Base-by-base conservation (phyloP, 2,113 vertebrate species). In the Pygoscelis adeliae region DNA sequence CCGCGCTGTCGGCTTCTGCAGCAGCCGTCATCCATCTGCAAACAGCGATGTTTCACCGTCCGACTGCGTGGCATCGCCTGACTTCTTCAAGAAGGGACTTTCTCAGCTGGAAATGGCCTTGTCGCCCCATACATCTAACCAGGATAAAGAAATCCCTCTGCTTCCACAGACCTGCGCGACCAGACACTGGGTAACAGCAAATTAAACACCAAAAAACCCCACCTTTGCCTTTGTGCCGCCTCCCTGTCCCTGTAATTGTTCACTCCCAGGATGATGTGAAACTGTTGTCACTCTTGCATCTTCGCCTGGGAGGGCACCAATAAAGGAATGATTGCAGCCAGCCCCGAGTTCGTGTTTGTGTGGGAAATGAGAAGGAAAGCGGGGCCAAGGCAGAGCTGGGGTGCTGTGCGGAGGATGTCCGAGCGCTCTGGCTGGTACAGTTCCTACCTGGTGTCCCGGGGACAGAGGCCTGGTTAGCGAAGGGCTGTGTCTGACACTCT, bases 241-340 rank as follows among this genome's bases (percentile, higher is more conserved):
- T 85, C 46, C 38, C 56, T 4, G 5, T 18, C 55, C 26, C 56
- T 8, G 25, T 5, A 0, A 3, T 9, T 56, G n/a, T 23, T 65
- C 8, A 2, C 34, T 79, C 12, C 17, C 27, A 7, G 87, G 70
- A 7, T 27, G 72, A 40, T 32, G 55, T 0, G 1, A 50, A 84
- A 16, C 36, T 1, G 0, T 38, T 76, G 61, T 36, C 44, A 6
- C 44, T 38, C 29, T 34, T 7, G 25, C 9, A 3, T n/a, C 76
- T 42, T 58, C 5, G 1, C 38, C 50, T 87, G 40, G 93, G 49
- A 83, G 58, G 63, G 62, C 69, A 78, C 10, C 59, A 16, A 5
- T 13, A 13, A 36, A 38, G 69, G 61, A 44, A 5, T 7, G 23
- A 38, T 49, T 42, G 59, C 69, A 73, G 72, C 27, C 92, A 88